Evolutionary conservation across 2,888 invertebrate species (phyloP), one percentile per base, ranked within the genome.

Genomic region (Margaritifera margaritifera): DNA sequence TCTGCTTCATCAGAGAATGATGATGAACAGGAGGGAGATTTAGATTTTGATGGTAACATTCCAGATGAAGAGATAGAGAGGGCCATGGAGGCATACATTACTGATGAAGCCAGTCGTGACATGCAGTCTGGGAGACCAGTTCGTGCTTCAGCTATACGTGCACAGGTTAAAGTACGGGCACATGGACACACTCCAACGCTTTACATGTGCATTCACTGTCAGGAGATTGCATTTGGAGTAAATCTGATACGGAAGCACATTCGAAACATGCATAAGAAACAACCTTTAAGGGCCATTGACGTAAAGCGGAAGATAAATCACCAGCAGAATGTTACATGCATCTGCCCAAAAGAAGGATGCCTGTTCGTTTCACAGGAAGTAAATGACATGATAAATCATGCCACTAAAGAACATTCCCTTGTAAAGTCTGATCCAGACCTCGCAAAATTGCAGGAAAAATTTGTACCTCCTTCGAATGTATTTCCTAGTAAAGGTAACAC

Each of bases 141-240:
- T 5, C 65, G 81, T 52, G 70, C 68, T 56, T 79, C 81, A 53
- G 80, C 81, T 22, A 60, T 74, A 11, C 76, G 76, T 64, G 75
- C 78, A 52, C 68, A 74, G 20, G 71, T 72, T 2, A 68, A 71
- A 60, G 74, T 75, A 4, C 72, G 72, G 67, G 64, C 71, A 18
- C 62, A 70, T 8, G 71, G 68, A 24, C 75, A 78, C 27, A 64
- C 69, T 22, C 81, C 81, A 4, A 59, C 75, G 20, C 69, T 77
- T 64, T 82, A 74, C 59, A 70, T 71, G 52, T 82, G 81, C 62
- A 62, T 72, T 57, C 70, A 78, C 50, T 82, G 81, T 67, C 56
- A 69, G 11, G 58, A 65, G 27, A 52, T 74, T 20, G 66, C 68
- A 22, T 79, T 79, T 67, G 81, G 81, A 18, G 67, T 69, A 6